Percentiles rank a stretch among this genome's conserved stretches.
phyloP scores from a whole-genome alignment of 2,888 invertebrate species.

The Synanthedon vespiformis region DNA sequence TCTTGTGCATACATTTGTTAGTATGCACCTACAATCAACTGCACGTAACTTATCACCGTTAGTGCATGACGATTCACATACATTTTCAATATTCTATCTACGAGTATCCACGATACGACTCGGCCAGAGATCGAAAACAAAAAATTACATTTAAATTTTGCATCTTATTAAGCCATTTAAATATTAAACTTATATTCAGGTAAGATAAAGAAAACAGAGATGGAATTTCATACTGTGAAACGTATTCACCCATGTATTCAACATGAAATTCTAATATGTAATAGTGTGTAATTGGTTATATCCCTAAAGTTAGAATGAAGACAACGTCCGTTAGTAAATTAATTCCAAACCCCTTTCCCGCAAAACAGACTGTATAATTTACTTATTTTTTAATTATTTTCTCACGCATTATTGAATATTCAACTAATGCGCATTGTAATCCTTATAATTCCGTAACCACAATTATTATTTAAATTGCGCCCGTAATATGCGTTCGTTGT shows the following conservation, averaged over 20 bases:
- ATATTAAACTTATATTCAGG: no score
- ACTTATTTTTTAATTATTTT: slow-evolving; percentile 37
- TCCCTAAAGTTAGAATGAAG: no score
- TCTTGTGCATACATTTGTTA: no score
- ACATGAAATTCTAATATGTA: no score
- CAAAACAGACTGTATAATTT: not conserved
- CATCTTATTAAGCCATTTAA: no score
- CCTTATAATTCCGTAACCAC: slow-evolving; percentile 25
- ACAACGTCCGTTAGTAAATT: not conserved
- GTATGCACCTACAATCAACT: not conserved
- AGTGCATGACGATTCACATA: not conserved
- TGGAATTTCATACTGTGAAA: no score
- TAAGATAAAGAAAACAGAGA: no score
- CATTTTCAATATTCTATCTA: slow-evolving; percentile 10
- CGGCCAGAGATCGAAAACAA: no score
- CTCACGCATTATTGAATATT: slow-evolving; percentile 48
- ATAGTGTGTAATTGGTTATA: no score
- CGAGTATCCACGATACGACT: not conserved
- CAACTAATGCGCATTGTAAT: slow-evolving; percentile 29
- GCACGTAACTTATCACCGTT: not conserved
- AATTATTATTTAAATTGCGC: slow-evolving; percentile 47
- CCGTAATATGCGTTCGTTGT: slow-evolving; percentile 27
- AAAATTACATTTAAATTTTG: no score
- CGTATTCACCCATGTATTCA: no score
- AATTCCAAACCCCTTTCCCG: not conserved